Evolutionary conservation across 2,888 invertebrate genomes (phyloP).

Genomic region (Microchrysa polita): DNA sequence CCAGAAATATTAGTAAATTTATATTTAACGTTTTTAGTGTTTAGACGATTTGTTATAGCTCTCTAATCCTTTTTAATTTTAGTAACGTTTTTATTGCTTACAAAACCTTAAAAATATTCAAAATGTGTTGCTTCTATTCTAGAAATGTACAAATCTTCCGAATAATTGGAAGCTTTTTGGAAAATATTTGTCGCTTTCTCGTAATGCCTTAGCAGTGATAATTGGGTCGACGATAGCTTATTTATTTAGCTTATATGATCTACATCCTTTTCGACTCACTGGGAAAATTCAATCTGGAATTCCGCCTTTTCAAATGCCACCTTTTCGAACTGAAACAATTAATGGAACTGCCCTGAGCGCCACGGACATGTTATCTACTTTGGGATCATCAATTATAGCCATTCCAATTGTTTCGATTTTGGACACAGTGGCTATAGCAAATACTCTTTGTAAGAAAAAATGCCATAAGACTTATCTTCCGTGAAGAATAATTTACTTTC

Average conservation of each 20-base stretch:
- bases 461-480: background rate
- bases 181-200: constrained; percentile 69
- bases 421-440: constrained; percentile 79
- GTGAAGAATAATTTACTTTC: constrained; percentile 12
- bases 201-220: constrained; percentile 84
- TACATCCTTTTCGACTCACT: constrained; percentile 75
- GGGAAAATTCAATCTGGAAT: constrained; percentile 76
- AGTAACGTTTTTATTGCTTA: too few relatives aligned
- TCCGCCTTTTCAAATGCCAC: constrained; percentile 74
- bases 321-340: constrained; percentile 71
- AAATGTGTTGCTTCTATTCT: too few relatives aligned
- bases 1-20: too few relatives aligned
- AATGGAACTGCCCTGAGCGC: constrained; percentile 65
- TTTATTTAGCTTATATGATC: constrained; percentile 64
- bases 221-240: constrained; percentile 74
- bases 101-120: too few relatives aligned
- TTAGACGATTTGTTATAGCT: too few relatives aligned
- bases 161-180: constrained; percentile 53
- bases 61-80: too few relatives aligned
- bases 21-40: too few relatives aligned
- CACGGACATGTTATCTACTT: constrained; percentile 67
- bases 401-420: constrained; percentile 78
- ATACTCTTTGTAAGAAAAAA: constrained; percentile 75
- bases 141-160: constrained; percentile 54
- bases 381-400: constrained; percentile 72